These are phyloP conservation scores for Prochilodus magdalenae DNA, from an alignment of 2,113 vertebrate genomes.

Conservation along the genomic window DNA sequence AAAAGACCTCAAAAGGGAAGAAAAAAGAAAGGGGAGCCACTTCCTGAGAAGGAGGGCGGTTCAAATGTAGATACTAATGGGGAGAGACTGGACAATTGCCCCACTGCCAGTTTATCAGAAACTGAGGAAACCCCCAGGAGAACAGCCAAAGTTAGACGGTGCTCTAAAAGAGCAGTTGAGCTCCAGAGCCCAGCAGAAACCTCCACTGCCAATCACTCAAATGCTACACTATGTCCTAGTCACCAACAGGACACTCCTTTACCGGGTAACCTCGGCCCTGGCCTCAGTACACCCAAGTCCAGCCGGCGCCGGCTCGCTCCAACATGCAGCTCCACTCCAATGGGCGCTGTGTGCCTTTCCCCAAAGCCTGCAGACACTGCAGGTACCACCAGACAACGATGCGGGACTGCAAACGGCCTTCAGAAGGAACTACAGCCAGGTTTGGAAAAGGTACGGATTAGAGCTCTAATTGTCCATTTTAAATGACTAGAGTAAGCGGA, in stretches of 20 bases:
- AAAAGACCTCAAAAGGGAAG: neutral
- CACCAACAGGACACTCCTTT: neutral
- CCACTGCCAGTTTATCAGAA: neutral
- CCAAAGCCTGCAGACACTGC: neutral
- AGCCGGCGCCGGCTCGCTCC: neutral
- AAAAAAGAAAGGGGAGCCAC: neutral
- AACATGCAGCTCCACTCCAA: conserved; percentile 59
- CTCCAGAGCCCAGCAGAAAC: neutral
- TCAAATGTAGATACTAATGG: conserved; percentile 1
- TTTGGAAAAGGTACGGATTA: conserved; percentile 50
- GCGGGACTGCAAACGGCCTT: neutral
- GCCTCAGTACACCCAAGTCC: conserved; percentile 52
- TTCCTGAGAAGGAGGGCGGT: conserved; percentile 2
- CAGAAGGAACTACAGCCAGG: neutral
- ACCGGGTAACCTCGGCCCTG: neutral
- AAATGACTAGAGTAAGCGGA: too few relatives aligned
- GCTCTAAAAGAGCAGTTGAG: conserved; percentile 1
- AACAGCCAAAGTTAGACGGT: neutral
- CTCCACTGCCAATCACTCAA: neutral
- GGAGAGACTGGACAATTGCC: neutral
- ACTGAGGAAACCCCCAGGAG: neutral
- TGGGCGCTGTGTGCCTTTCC: conserved; percentile 23
- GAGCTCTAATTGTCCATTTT: too few relatives aligned
- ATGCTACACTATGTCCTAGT: conserved; percentile 31
- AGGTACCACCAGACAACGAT: neutral